phyloP scores from a whole-genome alignment of 2,888 invertebrate species.

The Acanthosepion pharaonis region DNA sequence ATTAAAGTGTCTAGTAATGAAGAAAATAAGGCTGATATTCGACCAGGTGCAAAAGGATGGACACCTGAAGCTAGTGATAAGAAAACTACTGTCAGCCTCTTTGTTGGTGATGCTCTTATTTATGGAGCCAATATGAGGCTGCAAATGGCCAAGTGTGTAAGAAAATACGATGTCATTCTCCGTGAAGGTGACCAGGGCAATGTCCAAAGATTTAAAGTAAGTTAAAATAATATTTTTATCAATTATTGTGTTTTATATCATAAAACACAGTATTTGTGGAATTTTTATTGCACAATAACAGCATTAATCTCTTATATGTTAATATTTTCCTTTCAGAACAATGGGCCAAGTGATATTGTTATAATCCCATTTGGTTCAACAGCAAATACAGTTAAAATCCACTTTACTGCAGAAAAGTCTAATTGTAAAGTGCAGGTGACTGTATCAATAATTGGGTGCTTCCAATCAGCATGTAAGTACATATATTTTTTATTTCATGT shows the following conservation, averaged over 20 bases:
- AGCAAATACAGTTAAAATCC: slow-evolving; percentile 38
- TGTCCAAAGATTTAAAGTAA: neutral
- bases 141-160: neutral
- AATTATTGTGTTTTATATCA: neutral
- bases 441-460: slow-evolving; percentile 33
- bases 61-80: neutral
- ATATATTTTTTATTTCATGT: neutral
- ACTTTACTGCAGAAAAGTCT: neutral
- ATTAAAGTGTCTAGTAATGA: slow-evolving; percentile 42
- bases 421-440: neutral
- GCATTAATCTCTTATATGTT: neutral
- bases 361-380: neutral
- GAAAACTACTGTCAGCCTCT: neutral
- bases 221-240: neutral
- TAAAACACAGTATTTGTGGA: too few species aligned
- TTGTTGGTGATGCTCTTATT: slow-evolving; percentile 24
- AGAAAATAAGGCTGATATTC: slow-evolving; percentile 15
- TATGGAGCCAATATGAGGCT: slow-evolving; percentile 34
- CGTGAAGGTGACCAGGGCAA: neutral
- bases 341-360: neutral
- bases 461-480: slow-evolving; percentile 36
- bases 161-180: neutral
- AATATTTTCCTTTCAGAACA: neutral
- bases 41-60: slow-evolving; percentile 39
- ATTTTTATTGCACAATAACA: too few species aligned